Conservation (phyloP, 2,797 vertebrate genomes). For the Brachymystax lenok region DNA sequence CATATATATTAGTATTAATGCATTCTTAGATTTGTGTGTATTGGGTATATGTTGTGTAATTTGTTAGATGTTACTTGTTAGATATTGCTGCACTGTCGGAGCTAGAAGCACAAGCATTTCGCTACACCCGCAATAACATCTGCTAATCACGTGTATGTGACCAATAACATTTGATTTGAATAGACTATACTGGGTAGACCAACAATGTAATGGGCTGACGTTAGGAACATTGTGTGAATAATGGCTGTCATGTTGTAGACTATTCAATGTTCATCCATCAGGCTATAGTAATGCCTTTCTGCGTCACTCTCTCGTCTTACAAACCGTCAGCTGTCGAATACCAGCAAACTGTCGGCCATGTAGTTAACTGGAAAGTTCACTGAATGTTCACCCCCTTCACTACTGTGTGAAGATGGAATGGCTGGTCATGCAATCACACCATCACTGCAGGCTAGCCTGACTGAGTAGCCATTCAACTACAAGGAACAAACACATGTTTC, state of each 20-base stretch:
- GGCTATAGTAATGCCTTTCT: not conserved
- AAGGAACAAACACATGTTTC: too few relatives aligned
- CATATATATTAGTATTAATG: too few relatives aligned
- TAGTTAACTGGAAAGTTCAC: not conserved
- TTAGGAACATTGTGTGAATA: not conserved
- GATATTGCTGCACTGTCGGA: too few relatives aligned
- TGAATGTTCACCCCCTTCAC: too few relatives aligned
- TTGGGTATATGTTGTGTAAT: too few relatives aligned
- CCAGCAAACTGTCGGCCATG: not conserved
- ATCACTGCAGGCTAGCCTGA: not conserved
- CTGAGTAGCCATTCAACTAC: not conserved
- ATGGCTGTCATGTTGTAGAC: not conserved
- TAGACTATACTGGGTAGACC: not conserved
- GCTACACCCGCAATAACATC: too few relatives aligned
- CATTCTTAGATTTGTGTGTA: too few relatives aligned
- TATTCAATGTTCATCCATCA: too few relatives aligned
- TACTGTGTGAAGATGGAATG: not conserved
- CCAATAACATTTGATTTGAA: too few relatives aligned
- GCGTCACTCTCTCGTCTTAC: not conserved
- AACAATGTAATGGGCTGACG: not conserved
- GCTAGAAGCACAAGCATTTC: too few relatives aligned
- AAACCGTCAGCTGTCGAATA: not conserved
- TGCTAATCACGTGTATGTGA: too few relatives aligned
- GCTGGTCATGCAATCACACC: not conserved
- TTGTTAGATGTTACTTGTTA: too few relatives aligned